A percentile compares a stretch with the other conserved stretches of the same genome.
phyloP scores from a whole-genome alignment of 2,113 vertebrate genomes.

The Scomber colias region DNA sequence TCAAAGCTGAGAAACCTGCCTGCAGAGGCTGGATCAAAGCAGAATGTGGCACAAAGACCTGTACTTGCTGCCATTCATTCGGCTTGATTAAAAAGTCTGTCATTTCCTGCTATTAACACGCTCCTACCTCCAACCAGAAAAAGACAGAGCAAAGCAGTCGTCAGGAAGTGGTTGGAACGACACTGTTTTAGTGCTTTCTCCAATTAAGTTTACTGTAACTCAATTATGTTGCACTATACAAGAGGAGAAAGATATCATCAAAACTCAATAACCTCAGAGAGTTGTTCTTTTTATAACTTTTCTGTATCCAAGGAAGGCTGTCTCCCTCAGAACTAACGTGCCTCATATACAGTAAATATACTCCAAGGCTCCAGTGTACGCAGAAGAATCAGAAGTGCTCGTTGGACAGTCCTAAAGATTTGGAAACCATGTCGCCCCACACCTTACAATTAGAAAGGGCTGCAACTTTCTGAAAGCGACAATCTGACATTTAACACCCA shows the following conservation, averaged over 20 bases:
- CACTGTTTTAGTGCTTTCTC: slow-evolving; percentile 63
- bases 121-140: slow-evolving; percentile 65
- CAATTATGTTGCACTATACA: slow-evolving; percentile 51
- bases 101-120: slow-evolving; percentile 82
- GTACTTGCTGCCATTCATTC: slow-evolving; percentile 73
- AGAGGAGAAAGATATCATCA: slow-evolving; percentile 60
- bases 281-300: slow-evolving; percentile 54
- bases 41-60: slow-evolving; percentile 67
- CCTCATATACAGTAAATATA: slow-evolving; percentile 22
- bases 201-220: slow-evolving; percentile 58
- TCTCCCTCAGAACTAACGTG: slow-evolving; percentile 28
- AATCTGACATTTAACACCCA: too few species aligned
- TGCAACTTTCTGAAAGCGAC: too few species aligned
- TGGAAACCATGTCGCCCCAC: too few species aligned
- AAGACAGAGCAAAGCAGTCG: slow-evolving; percentile 59
- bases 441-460: too few species aligned
- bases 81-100: slow-evolving; percentile 76
- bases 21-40: slow-evolving; percentile 80
- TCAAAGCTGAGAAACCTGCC: slow-evolving; percentile 77
- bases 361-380: neutral
- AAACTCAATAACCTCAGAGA: slow-evolving; percentile 33
- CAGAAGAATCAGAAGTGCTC: too few species aligned
- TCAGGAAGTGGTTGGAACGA: slow-evolving; percentile 73
- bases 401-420: too few species aligned
- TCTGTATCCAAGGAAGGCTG: slow-evolving; percentile 9